These are phyloP conservation scores for Dasypus novemcinctus DNA, from an alignment of 2,113 vertebrate genomes.

Conservation along the genomic window DNA sequence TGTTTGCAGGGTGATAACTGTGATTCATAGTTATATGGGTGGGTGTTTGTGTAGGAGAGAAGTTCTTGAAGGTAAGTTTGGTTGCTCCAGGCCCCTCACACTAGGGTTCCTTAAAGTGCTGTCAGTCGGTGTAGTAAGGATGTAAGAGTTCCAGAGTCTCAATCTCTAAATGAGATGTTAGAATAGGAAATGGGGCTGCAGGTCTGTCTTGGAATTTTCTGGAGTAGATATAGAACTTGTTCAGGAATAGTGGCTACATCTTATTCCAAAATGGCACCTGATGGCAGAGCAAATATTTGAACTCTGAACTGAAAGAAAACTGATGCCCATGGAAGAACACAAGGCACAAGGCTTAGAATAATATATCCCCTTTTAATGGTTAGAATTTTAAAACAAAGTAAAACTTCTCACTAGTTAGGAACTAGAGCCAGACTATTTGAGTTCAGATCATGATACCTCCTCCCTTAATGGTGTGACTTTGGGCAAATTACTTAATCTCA, in stretches of 20 bases:
- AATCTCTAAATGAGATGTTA: background rate
- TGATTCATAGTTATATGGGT: background rate
- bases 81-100: background rate
- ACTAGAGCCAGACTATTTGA: background rate
- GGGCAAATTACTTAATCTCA: background rate
- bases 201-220: slow-evolving; percentile 33
- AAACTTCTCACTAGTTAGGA: background rate
- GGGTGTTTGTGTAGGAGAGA: background rate
- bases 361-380: background rate
- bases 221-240: background rate
- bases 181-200: background rate
- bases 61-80: background rate
- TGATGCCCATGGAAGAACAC: background rate
- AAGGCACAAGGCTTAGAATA: background rate
- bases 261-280: background rate
- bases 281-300: background rate
- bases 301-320: background rate
- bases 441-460: slow-evolving; percentile 5
- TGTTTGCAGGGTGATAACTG: background rate
- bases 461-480: background rate
- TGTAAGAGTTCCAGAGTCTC: background rate
- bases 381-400: slow-evolving; percentile 15
- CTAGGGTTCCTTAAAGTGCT: slow-evolving; percentile 6
- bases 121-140: background rate
- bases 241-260: background rate